These are phyloP conservation scores for Atractosteus spatula DNA, from an alignment of 2,113 vertebrate genomes.

Conservation along the genomic window DNA sequence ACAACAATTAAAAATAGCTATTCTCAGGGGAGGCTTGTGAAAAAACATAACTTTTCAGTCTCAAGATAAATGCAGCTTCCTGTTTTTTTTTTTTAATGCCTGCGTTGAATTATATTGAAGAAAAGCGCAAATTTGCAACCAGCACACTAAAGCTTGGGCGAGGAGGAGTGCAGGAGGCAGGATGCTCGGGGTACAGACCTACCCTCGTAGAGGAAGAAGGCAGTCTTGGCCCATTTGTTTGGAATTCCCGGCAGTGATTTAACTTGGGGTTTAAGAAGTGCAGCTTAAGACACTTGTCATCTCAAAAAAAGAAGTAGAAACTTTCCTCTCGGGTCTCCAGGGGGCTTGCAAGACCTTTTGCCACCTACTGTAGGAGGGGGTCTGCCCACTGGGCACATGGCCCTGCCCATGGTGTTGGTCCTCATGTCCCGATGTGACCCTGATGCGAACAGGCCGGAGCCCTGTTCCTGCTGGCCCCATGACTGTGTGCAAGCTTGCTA, in stretches of 20 bases:
- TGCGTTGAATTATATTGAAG: no score
- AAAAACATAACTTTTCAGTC: conserved; percentile 14
- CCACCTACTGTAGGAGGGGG: neutral
- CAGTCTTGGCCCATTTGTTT: neutral
- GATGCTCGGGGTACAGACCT: neutral
- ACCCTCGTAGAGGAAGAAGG: conserved; percentile 1
- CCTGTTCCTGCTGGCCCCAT: neutral
- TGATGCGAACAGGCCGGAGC: neutral
- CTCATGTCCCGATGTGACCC: conserved; percentile 3
- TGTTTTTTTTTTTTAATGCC: neutral
- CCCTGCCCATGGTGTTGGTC: neutral
- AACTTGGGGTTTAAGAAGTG: neutral
- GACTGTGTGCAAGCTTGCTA: neutral
- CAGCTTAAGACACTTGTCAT: conserved; percentile 1
- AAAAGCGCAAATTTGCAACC: no score
- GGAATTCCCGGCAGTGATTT: no score
- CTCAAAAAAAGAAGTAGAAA: neutral
- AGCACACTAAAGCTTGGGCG: neutral
- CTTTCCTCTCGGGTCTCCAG: neutral
- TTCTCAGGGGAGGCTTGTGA: conserved; percentile 65
- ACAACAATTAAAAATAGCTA: conserved; percentile 34
- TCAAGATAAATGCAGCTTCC: conserved; percentile 12
- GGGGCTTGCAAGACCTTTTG: neutral
- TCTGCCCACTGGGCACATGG: neutral
- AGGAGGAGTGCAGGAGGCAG: neutral